A percentile compares a stretch with the other conserved stretches of the same genome.
Evolutionary conservation across 2,113 vertebrate genomes (phyloP).

Genomic region (Rhodinocichla rosea): DNA sequence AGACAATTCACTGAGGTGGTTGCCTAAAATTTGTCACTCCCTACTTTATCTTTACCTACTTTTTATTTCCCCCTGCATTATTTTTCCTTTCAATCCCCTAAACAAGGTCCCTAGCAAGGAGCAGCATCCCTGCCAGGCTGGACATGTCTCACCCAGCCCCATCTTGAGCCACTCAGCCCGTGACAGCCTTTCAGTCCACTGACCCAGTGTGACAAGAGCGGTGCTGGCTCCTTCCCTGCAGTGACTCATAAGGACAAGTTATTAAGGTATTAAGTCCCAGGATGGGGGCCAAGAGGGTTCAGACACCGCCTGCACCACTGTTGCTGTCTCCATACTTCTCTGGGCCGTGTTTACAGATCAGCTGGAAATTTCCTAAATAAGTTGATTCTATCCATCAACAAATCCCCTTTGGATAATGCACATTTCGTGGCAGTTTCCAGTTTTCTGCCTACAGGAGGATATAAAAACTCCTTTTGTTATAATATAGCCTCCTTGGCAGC

Average conservation of each 20-base stretch:
- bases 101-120: neutral
- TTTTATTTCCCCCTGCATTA: fast-evolving
- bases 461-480: slow-evolving; percentile 52
- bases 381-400: neutral
- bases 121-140: neutral
- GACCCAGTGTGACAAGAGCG: slow-evolving; percentile 6
- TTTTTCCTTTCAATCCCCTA: neutral
- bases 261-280: slow-evolving; percentile 36
- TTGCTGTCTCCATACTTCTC: neutral
- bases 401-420: neutral
- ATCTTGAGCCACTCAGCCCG: neutral
- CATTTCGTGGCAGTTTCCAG: slow-evolving; percentile 3
- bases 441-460: slow-evolving; percentile 32
- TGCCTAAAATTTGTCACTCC: neutral
- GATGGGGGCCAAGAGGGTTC: neutral
- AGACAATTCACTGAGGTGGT: neutral
- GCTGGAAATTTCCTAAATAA: neutral
- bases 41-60: neutral
- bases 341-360: neutral
- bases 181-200: neutral
- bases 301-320: neutral
- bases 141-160: neutral
- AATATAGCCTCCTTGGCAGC: slow-evolving; percentile 41
- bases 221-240: neutral
- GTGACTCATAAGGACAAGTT: slow-evolving; percentile 40